Percentiles rank a stretch among this genome's conserved stretches.
phyloP scores from a whole-genome alignment of 2,888 invertebrate species.

The Cephus rjabovi region DNA sequence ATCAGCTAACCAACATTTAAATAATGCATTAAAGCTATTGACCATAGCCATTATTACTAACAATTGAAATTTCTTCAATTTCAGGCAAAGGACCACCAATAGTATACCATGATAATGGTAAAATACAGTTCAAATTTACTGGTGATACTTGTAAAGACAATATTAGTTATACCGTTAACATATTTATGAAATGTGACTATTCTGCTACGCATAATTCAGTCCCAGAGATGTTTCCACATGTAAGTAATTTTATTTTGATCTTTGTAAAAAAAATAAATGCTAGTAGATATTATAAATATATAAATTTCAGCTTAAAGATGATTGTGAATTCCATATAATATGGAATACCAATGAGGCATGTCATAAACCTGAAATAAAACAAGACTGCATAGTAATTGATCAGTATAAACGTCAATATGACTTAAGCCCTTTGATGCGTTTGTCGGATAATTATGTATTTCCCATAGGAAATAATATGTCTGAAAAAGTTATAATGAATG shows the following conservation, averaged over 20 bases:
- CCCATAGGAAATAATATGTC: slow-evolving; percentile 24
- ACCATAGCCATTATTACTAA: not conserved
- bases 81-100: slow-evolving; percentile 45
- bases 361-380: not conserved
- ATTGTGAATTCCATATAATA: slow-evolving; percentile 40
- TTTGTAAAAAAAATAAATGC: not conserved
- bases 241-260: slow-evolving; percentile 21
- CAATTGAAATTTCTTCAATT: slow-evolving; percentile 10
- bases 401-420: slow-evolving; percentile 41
- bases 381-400: slow-evolving; percentile 42
- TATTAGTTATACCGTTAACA: slow-evolving; percentile 38
- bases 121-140: slow-evolving; percentile 40
- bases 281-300: slow-evolving; percentile 17
- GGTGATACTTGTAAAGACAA: slow-evolving; percentile 45
- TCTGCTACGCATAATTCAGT: slow-evolving; percentile 27
- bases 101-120: slow-evolving; percentile 27
- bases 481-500: slow-evolving; percentile 48
- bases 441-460: slow-evolving; percentile 52
- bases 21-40: not conserved
- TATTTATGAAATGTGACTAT: slow-evolving; percentile 53
- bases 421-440: slow-evolving; percentile 43
- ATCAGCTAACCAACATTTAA: not conserved
- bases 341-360: slow-evolving; percentile 55
- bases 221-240: slow-evolving; percentile 40
- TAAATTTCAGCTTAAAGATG: slow-evolving; percentile 24